Percentiles rank a stretch among this genome's conserved stretches.
phyloP scores from a whole-genome alignment of 1,140 invertebrate genomes.

The Metaphire vulgaris region DNA sequence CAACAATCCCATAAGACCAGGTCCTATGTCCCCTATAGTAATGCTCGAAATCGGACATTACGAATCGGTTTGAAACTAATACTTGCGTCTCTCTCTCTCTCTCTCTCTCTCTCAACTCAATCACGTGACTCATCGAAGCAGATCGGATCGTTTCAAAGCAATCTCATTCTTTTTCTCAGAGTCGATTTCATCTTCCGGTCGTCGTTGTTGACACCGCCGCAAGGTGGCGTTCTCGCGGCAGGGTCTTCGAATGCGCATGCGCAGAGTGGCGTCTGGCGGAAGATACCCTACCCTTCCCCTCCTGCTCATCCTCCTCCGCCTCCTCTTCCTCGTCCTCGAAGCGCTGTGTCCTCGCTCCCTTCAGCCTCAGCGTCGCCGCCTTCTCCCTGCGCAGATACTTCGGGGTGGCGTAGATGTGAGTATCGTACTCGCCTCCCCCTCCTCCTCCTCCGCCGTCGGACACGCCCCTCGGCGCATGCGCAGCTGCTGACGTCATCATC shows the following conservation, averaged over 20 bases:
- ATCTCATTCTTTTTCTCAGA: too few species aligned
- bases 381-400: constrained; percentile 20
- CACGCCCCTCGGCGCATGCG: neutral
- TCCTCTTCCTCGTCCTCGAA: neutral
- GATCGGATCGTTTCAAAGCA: too few species aligned
- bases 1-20: too few species aligned
- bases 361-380: constrained; percentile 14
- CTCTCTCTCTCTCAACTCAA: too few species aligned
- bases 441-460: neutral
- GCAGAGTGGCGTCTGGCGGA: too few species aligned
- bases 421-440: constrained; percentile 8
- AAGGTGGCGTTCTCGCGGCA: neutral
- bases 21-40: too few species aligned
- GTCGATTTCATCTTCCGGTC: too few species aligned
- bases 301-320: neutral
- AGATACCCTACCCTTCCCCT: neutral
- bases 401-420: constrained; percentile 21
- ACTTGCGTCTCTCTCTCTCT: too few species aligned
- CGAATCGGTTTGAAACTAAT: too few species aligned
- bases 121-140: too few species aligned
- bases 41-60: too few species aligned
- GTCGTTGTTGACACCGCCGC: too few species aligned
- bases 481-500: neutral
- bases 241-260: neutral
- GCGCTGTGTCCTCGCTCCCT: neutral